These are phyloP conservation scores for Bellardia bayeri DNA, from an alignment of 2,888 invertebrate species.

Conservation along the genomic window DNA sequence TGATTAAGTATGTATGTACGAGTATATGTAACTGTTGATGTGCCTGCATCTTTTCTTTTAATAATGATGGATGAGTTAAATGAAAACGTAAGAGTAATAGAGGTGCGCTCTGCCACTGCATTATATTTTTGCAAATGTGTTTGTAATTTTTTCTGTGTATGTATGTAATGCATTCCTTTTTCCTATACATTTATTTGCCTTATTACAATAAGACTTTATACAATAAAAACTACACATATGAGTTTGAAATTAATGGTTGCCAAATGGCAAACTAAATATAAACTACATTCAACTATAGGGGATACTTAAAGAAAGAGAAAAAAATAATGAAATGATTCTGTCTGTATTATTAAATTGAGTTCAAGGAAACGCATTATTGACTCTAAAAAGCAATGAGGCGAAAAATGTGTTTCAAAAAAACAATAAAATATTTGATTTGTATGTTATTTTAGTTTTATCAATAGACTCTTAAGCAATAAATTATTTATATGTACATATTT, in stretches of 20 bases:
- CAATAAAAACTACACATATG: neutral
- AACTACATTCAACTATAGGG: neutral
- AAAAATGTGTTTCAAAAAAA: too few relatives aligned
- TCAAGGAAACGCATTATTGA: too few relatives aligned
- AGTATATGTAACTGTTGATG: conserved; percentile 10
- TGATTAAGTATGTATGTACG: neutral
- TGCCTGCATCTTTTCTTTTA: conserved; percentile 46
- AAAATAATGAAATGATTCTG: neutral
- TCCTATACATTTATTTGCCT: conserved; percentile 11
- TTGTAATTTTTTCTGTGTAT: conserved; percentile 5
- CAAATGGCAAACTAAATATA: conserved; percentile 2
- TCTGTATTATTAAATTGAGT: too few relatives aligned
- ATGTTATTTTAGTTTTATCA: too few relatives aligned
- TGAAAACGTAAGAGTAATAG: conserved; percentile 63
- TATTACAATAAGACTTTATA: neutral
- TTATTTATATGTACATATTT: too few relatives aligned
- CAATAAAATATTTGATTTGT: too few relatives aligned
- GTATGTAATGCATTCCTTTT: neutral
- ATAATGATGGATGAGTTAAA: conserved; percentile 58
- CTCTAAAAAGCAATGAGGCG: too few relatives aligned
- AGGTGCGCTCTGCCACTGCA: conserved; percentile 60
- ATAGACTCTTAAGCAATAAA: too few relatives aligned
- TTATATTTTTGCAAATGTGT: conserved; percentile 22
- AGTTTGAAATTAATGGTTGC: conserved; percentile 32
- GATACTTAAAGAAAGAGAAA: neutral